Base-by-base conservation (phyloP, 2,113 vertebrate genomes). In the Mus pahari region DNA sequence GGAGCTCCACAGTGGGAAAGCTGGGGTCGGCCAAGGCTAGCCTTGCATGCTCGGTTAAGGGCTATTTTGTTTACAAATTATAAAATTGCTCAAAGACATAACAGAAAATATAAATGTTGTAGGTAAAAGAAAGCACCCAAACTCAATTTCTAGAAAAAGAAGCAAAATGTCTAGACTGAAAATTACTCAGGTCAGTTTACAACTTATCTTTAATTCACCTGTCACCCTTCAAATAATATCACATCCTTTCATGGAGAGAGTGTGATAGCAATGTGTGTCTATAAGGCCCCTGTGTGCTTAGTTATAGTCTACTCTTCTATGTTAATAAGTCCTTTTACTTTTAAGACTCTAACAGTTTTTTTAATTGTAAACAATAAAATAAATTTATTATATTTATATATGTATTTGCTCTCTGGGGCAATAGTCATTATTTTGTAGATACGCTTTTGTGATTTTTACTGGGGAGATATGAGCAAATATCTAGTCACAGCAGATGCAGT, bases 131-230 rank as follows among this genome's bases (percentile, higher is more conserved):
- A 75, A 71, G 36, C 6, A 24, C 5, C 42, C 58, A 91, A 39
- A 33, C 42, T 28, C 10, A 95, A 92, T 77, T 58, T 89, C 50
- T 75, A 89, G 42, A 75, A 62, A 82, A 39, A n/a, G 48, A 75
- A 10, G 8, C 36, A 93, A 81, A 86, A 86, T 50, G 70, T 42
- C 58, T 62, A 12, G 87, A 90, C 74, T 94, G 48, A 84, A 94
- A 87, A 66, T 86, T 64, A 78, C 12, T 77, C 33, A 50, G n/a
- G 68, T 58, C 24, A 1, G 78, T 53, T 66, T 75, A 86, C 2
- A 92, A 36, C 26, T 33, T 3, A 26, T 83, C 12, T 95, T 95
- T 60, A 95, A 73, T 16, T 86, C 71, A 60, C 0, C 58, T 90
- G 31, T 58, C 73, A 70, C 20, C 39, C 7, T 83, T 90, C 19